Base-by-base conservation (phyloP, 1,140 invertebrate genomes). In the Atta texana region DNA sequence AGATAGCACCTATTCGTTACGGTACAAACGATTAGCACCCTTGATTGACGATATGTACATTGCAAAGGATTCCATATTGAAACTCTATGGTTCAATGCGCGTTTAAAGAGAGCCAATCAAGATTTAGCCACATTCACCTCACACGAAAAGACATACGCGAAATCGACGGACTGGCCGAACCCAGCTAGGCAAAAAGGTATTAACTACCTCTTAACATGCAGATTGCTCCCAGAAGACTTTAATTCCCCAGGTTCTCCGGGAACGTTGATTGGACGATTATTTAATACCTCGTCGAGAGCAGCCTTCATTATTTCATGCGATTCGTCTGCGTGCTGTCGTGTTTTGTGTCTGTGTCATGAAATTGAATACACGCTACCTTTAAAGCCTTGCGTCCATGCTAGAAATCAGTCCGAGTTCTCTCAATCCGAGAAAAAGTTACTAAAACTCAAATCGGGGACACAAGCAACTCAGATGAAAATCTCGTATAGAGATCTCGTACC, bases 171-270 rank as follows among this genome's bases (percentile, higher is more conserved):
- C 85, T 21, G 76, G 59, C 91, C 90, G 89, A 82, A 88, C 90
- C 87, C 77, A 44, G 91, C 93, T 94, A 94, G 93, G 90, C 92
- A 92, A 94, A 94, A 94, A 93, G 93, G 93, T 92, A 94, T 94
- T 94, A 94, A 94, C 92, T 92, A 92, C 93, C 94, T 95, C 93
- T 95, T 94, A 95, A 94, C 93, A 95, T 95, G 95, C 94, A 95
- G 93, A 95, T 95, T 95, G 93, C 92, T 92, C 89, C 91, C 91
- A 93, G 92, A 94, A 93, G 92, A 94, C 90, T 93, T 94, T 92
- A 91, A 78, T 55, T 81, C 66, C 14, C 39, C 76, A 89, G 63
- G 93, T 89, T 93, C 93, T 89, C 91, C 86, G 90, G 39, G 92
- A 93, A 94, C 91, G 92, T 92, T 95, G 93, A 94, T 94, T 93